Base-by-base conservation (phyloP, 2,888 invertebrate species). In the Heliconius charithonia region DNA sequence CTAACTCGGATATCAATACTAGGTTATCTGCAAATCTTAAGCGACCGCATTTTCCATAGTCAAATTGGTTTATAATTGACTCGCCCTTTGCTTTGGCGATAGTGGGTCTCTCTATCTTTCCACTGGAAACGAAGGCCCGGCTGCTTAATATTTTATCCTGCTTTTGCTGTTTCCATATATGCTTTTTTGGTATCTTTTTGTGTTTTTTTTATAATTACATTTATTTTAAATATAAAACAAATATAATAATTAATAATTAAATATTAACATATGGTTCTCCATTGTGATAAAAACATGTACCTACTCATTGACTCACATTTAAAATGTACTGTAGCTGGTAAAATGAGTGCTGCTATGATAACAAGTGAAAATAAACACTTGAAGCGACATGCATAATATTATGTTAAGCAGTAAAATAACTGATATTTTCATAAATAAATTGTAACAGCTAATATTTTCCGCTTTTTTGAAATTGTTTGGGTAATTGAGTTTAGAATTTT, bases 271-370 rank as follows among this genome's bases (percentile, higher is more conserved):
- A 27, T 27, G 4, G 27, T 16, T 63, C 12, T 19, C 6, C 6
- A 59, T n/a, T 59, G 16, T 16, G 59, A 22, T 32, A 29, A 71
- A 71, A 29, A 45, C 19, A 4, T 45, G 2, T 32, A 7, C 29
- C 19, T 32, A 67, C 37, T n/a, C 29, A 56, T 32, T 56, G 45
- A 51, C 10, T 56, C 27, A 32, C 27, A 69, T 25, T 22, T 41
- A 27, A 51, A 4, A 27, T 25, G 45, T 29, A 6, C 29, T 29
- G 22, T 12, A 56, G 4, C 22, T 10, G 56, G n/a, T 71, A 27
- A 13, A 56, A 71, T 51, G 22, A 71, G 51, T 71, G 12, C 51
- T 56, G n/a, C n/a, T 72, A 4, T 56, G 71, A 72, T 72, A 72
- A 72, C 56, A 56, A 45, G n/a, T n/a, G 32, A 29, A 72, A 56